These are phyloP conservation scores for Spodoptera picta DNA, from an alignment of 2,888 invertebrate genomes.

Conservation along the genomic window DNA sequence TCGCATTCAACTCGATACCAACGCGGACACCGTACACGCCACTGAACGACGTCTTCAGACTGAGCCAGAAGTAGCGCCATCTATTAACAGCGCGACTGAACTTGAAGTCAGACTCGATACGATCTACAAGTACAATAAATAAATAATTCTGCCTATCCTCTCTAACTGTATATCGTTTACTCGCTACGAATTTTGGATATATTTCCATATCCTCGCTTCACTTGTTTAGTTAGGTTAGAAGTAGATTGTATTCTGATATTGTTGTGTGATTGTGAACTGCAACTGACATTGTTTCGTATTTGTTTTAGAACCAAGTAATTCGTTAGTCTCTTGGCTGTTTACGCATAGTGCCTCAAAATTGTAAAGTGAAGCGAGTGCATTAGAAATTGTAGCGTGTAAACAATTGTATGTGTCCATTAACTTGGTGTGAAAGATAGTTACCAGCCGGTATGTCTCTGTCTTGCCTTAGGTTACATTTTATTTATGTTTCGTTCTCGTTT, in stretches of 20 bases:
- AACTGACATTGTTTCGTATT: slow-evolving; percentile 26
- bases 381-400: slow-evolving; percentile 53
- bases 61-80: slow-evolving; percentile 74
- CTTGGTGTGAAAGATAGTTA: slow-evolving; percentile 75
- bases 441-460: slow-evolving; percentile 71
- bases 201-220: slow-evolving; percentile 29
- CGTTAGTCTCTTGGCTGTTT: slow-evolving; percentile 13
- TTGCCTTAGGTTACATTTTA: slow-evolving; percentile 82
- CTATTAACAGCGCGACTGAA: slow-evolving; percentile 51
- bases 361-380: slow-evolving; percentile 17
- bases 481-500: slow-evolving; percentile 78
- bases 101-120: slow-evolving; percentile 55
- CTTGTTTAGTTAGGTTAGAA: slow-evolving; percentile 20
- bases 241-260: slow-evolving; percentile 26
- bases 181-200: slow-evolving; percentile 41
- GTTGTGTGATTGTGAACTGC: slow-evolving; percentile 39
- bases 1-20: slow-evolving; percentile 81
- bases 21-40: slow-evolving; percentile 84
- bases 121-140: slow-evolving; percentile 78
- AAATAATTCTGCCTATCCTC: slow-evolving; percentile 46
- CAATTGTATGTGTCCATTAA: slow-evolving; percentile 45
- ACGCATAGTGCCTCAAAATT: slow-evolving; percentile 20
- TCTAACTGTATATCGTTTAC: slow-evolving; percentile 51
- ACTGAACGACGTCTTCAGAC: slow-evolving; percentile 84
- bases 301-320: slow-evolving; percentile 36